Evolutionary conservation across 2,888 invertebrate species (phyloP), one percentile per base, ranked within the genome.

Genomic region (Drosophila maculinotata): DNA sequence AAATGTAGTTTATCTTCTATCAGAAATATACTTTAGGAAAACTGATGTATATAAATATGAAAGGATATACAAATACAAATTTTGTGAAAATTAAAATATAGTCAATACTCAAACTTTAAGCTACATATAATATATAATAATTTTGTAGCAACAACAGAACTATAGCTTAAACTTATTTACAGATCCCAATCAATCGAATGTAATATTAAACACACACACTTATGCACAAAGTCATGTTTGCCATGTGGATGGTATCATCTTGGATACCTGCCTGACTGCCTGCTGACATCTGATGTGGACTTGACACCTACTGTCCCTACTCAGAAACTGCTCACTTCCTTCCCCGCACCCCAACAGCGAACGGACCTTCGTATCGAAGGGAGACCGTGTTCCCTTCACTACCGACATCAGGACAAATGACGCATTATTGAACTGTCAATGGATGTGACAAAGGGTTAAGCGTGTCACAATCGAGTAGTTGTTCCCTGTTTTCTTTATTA

Each of bases 351-450:
- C 26, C 51, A 15, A 30, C n/a, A 39, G 25, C 30, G 30, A 45
- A 49, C 20, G 58, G 38, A 53, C 42, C 44, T 20, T 12, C 17
- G 17, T 44, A 30, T 10, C 12, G 20, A 30, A 39, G 30, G 51
- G 38, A 30, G 5, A 38, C 3, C 14, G 7, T 42, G 62, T 54
- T 47, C 33, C 52, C 48, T 28, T 53, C 14, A 25, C 48, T 23
- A 3, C 7, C 10, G 57, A 67, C 69, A 62, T 42, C 63, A 59
- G 60, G 47, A 76, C 79, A 74, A 86, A 79, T 84, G 88, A 76
- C 76, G 79, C 88, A 83, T 88, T 88, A 87, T 88, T 88, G 87
- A 87, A 88, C 80, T 87, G 88, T 87, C 87, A 87, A 81, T 70
- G 78, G 71, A 75, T 76, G 74, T 87, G 87, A 87, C 87, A 88